Base-by-base conservation (phyloP, 2,113 vertebrate species). In the Neodontobutis hainanensis region DNA sequence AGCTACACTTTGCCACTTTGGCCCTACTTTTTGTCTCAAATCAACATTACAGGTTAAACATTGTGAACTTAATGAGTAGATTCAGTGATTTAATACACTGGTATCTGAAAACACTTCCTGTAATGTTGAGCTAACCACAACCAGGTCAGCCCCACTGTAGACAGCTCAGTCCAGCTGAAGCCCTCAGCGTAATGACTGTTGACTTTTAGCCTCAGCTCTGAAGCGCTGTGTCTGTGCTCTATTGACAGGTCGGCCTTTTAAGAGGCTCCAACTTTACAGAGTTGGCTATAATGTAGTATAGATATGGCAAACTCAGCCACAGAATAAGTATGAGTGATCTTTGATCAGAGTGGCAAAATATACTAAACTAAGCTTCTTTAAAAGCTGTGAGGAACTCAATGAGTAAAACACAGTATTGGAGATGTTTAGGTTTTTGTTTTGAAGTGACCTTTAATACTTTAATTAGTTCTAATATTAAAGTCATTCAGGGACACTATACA, bases 151-250 rank as follows among this genome's bases (percentile, higher is more conserved):
- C 58, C 69, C 58, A 42, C 8, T 55, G 47, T 64, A 50, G 76
- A 73, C 65, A 65, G 32, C 50, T 78, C 62, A 83, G 75, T 70
- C 85, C 77, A 61, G 64, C 62, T n/a, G 66, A 75, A 81, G 65
- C 71, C 75, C 70, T 78, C 81, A 75, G 75, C 75, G 86, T 89
- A 88, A 90, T 87, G 71, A 84, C 78, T 84, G 80, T 75, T 49
- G 64, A 80, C 74, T 78, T 75, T 67, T 46, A 58, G 61, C 77
- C 56, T 78, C 78, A 66, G 83, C 80, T 78, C 75, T 50, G 42
- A 74, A 81, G 83, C 74, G 75, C 68, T 80, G 64, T 66, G 47
- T 77, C 47, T 78, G 62, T 19, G 69, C 68, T 70, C 70, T 19
- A 51, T 65, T 77, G 73, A 83, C 60, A 44, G 55, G 45, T 68